Evolutionary conservation across 2,888 invertebrate species (phyloP).

Genomic region (Melanchra persicariae): DNA sequence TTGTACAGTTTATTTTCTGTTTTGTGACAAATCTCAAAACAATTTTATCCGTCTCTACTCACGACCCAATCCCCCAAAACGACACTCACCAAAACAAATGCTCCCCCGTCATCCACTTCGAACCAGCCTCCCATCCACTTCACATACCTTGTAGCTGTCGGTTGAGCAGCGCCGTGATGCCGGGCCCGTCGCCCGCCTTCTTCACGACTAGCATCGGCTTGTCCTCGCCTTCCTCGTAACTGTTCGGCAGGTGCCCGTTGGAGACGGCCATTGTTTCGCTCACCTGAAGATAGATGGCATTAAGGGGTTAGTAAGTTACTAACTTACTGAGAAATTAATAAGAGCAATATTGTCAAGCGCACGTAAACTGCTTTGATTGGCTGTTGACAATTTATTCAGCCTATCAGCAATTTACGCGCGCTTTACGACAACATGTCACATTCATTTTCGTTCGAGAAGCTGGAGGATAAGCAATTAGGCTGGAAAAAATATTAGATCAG

Average conservation of each 20-base stretch:
- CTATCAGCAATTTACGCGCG: no score
- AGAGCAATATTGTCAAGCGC: no score
- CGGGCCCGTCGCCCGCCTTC: constrained; percentile 94
- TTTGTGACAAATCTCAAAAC: background rate
- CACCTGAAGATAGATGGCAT: constrained; percentile 88
- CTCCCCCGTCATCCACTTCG: constrained; percentile 11
- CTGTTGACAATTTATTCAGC: no score
- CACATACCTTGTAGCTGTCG: constrained; percentile 93
- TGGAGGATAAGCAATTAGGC: no score
- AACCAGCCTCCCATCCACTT: background rate
- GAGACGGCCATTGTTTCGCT: constrained; percentile 95
- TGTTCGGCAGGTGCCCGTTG: constrained; percentile 93
- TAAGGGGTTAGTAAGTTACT: background rate
- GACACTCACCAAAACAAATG: constrained; percentile 40
- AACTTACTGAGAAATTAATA: no score
- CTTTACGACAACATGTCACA: no score
- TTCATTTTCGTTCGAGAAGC: no score
- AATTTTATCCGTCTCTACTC: background rate
- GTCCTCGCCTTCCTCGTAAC: constrained; percentile 93
- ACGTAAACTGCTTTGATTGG: no score
- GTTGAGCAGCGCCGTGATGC: constrained; percentile 94
- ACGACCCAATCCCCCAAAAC: background rate
- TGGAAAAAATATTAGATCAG: no score
- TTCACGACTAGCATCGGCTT: constrained; percentile 95
- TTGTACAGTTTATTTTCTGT: no score